A percentile compares a stretch with the other conserved stretches of the same genome.
Evolutionary conservation across 2,888 invertebrate genomes (phyloP).

Genomic region (Parnassius orleans): DNA sequence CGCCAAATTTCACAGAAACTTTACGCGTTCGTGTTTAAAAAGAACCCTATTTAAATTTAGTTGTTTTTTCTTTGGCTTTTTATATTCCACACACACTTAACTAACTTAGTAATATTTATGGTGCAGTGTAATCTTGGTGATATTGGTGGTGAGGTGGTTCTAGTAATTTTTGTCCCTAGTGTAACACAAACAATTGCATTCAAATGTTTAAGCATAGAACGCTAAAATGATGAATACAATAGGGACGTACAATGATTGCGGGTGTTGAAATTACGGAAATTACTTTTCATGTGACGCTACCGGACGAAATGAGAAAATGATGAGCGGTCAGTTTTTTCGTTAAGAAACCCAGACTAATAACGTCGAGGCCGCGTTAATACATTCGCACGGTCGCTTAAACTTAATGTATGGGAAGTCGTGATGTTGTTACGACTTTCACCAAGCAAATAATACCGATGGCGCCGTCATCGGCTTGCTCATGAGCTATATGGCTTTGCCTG

Average conservation of each 20-base stretch:
- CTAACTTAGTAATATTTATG: no score
- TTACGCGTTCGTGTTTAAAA: slow-evolving; percentile 42
- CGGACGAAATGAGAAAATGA: slow-evolving; percentile 63
- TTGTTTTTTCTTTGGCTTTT: slow-evolving; percentile 26
- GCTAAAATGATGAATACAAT: slow-evolving; percentile 27
- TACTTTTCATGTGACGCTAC: slow-evolving; percentile 43
- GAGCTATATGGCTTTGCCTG: slow-evolving; percentile 31
- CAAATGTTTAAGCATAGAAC: neutral
- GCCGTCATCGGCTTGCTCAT: slow-evolving; percentile 46
- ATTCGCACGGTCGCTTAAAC: slow-evolving; percentile 69
- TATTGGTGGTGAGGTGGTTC: no score
- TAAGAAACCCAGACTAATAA: slow-evolving; percentile 50
- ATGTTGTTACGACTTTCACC: slow-evolving; percentile 69
- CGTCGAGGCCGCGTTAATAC: slow-evolving; percentile 48
- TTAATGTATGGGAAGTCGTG: slow-evolving; percentile 78
- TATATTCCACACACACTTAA: no score
- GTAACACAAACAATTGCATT: no score
- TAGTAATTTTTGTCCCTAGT: no score
- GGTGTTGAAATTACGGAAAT: slow-evolving; percentile 43
- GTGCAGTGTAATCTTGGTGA: no score
- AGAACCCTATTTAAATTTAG: slow-evolving; percentile 42
- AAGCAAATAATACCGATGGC: slow-evolving; percentile 60
- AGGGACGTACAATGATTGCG: slow-evolving; percentile 31
- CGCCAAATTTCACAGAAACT: slow-evolving; percentile 76
- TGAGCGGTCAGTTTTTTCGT: slow-evolving; percentile 55